phyloP scores from a whole-genome alignment of 2,888 invertebrate species.

The Drosophila koepferae region DNA sequence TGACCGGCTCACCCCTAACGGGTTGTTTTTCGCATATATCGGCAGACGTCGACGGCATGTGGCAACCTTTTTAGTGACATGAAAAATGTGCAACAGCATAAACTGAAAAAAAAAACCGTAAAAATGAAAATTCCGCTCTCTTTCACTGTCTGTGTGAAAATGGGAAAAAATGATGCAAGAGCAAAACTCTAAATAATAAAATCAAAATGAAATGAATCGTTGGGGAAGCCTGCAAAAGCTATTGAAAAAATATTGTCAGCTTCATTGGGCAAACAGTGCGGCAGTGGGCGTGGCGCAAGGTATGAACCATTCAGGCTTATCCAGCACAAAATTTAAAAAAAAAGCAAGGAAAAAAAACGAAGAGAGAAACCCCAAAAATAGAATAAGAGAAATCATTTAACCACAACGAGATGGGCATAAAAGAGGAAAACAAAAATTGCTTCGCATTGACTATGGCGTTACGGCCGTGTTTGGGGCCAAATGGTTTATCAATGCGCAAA shows the following conservation, averaged over 20 bases:
- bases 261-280: constrained; percentile 40
- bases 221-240: constrained; percentile 56
- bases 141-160: background rate
- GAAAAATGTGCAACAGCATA: constrained; percentile 74
- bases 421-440: constrained; percentile 32
- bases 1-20: constrained; percentile 3
- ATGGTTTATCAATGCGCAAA: constrained; percentile 1
- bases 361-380: background rate
- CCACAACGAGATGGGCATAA: constrained; percentile 57
- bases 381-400: constrained; percentile 63
- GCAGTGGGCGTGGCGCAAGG: background rate
- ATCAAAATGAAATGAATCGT: constrained; percentile 76
- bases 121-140: background rate
- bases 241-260: constrained; percentile 76
- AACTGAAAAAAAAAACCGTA: constrained; percentile 1
- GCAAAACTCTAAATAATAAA: constrained; percentile 73
- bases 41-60: constrained; percentile 35
- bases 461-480: constrained; percentile 7
- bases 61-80: constrained; percentile 77
- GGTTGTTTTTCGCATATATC: constrained; percentile 42
- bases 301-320: constrained; percentile 1
- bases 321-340: constrained; percentile 33
- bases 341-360: background rate
- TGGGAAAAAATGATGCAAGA: constrained; percentile 19
- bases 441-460: constrained; percentile 30